Conservation (phyloP, 2,888 invertebrate species). For the Hypomecis atomaria region DNA sequence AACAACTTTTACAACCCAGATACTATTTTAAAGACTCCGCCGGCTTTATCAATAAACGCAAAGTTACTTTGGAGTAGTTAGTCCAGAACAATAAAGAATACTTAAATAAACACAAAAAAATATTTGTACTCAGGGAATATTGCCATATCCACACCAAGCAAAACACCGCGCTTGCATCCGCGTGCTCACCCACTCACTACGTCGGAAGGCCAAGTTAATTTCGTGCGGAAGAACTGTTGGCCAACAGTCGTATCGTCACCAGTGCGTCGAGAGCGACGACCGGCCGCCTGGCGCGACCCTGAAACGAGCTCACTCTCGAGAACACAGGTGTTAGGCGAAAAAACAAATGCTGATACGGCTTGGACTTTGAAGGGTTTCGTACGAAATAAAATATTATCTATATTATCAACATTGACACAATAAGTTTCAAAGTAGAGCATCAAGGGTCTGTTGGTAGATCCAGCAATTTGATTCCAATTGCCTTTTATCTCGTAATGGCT, state of each 20-base stretch:
- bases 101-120: too few relatives aligned
- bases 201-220: conserved; percentile 67
- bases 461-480: too few relatives aligned
- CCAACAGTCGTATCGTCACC: conserved; percentile 51
- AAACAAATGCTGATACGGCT: background rate
- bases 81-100: too few relatives aligned
- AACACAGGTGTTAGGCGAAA: conserved; percentile 1
- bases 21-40: too few relatives aligned
- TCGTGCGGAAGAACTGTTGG: conserved; percentile 59
- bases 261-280: conserved; percentile 60
- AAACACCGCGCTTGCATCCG: conserved; percentile 20
- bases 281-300: conserved; percentile 53
- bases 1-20: too few relatives aligned
- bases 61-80: too few relatives aligned
- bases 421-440: too few relatives aligned
- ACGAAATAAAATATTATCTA: background rate
- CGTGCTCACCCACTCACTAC: conserved; percentile 49
- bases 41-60: too few relatives aligned
- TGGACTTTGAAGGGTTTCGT: too few relatives aligned
- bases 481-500: too few relatives aligned
- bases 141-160: conserved; percentile 25
- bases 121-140: conserved; percentile 2
- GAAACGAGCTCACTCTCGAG: conserved; percentile 13
- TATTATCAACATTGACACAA: background rate
- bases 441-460: too few relatives aligned